Percentiles rank a stretch among this genome's conserved stretches.
Evolutionary conservation across 2,797 vertebrate genomes (phyloP).

Genomic region (Syngnathus acus): DNA sequence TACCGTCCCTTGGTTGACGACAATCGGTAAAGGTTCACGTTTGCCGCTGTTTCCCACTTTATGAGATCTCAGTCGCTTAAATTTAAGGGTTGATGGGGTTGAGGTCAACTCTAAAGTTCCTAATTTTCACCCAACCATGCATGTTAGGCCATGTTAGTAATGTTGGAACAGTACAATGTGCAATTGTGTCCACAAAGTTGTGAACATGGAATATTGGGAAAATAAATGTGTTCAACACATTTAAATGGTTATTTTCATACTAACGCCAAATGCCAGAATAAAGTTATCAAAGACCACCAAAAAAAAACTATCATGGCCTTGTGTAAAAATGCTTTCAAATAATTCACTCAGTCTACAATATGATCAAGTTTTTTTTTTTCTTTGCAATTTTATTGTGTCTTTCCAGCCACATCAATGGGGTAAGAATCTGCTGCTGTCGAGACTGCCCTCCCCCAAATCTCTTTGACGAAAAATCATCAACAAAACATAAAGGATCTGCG

Average conservation of each 20-base stretch:
- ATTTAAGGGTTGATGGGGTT: neutral
- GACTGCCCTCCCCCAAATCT: conserved; percentile 25
- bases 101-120: neutral
- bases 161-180: neutral
- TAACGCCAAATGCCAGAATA: neutral
- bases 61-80: too few species aligned
- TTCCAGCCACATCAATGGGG: conserved; percentile 42
- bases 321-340: conserved; percentile 2
- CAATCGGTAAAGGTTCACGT: neutral
- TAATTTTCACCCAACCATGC: neutral
- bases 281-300: neutral
- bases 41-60: too few species aligned
- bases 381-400: conserved; percentile 42
- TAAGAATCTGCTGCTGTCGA: neutral
- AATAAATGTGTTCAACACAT: neutral
- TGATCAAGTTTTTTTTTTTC: conserved; percentile 38
- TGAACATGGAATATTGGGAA: neutral
- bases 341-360: conserved; percentile 40
- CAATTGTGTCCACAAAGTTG: neutral
- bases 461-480: conserved; percentile 39
- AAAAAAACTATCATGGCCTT: neutral
- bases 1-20: neutral
- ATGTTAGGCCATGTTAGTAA: neutral
- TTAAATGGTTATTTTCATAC: neutral
- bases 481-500: conserved; percentile 33